Evolutionary conservation across 2,797 vertebrate genomes (phyloP), one percentile per base, ranked within the genome.

Genomic region (Zenarchopterus dispar): DNA sequence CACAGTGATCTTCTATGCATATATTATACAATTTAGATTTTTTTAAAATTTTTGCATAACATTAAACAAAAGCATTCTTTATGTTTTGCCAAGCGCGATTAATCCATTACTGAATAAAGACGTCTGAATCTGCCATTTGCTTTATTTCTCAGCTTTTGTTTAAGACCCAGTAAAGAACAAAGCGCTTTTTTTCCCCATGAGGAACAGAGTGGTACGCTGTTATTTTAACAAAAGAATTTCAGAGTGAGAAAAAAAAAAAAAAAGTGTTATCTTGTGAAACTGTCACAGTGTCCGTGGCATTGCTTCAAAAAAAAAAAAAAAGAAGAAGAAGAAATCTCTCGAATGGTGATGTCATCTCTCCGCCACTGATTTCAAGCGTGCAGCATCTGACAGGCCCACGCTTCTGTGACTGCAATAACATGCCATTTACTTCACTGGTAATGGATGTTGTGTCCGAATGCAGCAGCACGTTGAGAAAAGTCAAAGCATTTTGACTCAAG

Each of bases 181-280:
- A 77, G 82, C 70, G 56, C n/a, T 28, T 19, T 70, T 39, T 15
- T 15, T 39, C 17, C 52, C 52, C 56, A 21, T n/a, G 31, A 56
- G 76, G 59, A 75, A 73, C 46, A 41, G 8, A 73, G 46, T 24
- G 44, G 18, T 16, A 2, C 5, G 54, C 46, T 48, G 69, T 66
- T 67, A 65, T 59, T 69, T 71, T 52, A 73, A 85, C 79, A 78
- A 79, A 65, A 60, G 57, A 55, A 56, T 43, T 66, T 62, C 63
- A 64, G 51, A 71, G 58, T 17, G 33, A 5, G 19, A 3, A 19
- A 54, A 64, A 19, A 54, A 64, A 19, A 54, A n/a, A 52, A 52
- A 45, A 4, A 23, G 24, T 0, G 8, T 18, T 15, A 44, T 44
- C 46, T 62, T 22, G 52, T 54, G 64, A 33, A 53, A 67, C 61